A percentile compares a stretch with the other conserved stretches of the same genome.
Conservation (phyloP, 1,140 invertebrate species). For the Coptotermes formosanus region DNA sequence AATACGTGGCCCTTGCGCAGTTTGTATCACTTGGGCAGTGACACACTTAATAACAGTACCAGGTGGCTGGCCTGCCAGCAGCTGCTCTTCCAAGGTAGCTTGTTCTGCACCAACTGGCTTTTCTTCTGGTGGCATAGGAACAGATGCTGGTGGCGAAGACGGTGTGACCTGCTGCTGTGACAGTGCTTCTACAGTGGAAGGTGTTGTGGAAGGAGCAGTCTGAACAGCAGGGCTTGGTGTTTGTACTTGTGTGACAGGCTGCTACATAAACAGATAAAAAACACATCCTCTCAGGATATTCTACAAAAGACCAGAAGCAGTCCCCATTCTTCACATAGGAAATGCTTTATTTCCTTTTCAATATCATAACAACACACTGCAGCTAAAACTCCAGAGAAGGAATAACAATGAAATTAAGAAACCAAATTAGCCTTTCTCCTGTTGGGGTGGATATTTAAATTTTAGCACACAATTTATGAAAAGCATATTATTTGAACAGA, state of each 20-base stretch:
- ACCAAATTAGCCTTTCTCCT: too few species aligned
- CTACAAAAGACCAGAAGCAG: too few species aligned
- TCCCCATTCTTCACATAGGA: too few species aligned
- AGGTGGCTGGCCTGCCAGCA: conserved; percentile 72
- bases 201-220: not conserved
- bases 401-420: too few species aligned
- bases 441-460: too few species aligned
- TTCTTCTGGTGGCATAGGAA: not conserved
- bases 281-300: too few species aligned
- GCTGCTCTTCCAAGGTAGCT: conserved; percentile 33
- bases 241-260: not conserved
- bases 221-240: not conserved
- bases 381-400: too few species aligned
- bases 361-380: too few species aligned
- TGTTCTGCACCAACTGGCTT: conserved; percentile 7
- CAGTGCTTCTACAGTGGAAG: not conserved
- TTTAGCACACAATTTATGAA: too few species aligned
- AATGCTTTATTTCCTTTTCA: too few species aligned
- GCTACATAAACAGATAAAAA: not conserved
- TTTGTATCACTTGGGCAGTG: conserved; percentile 78
- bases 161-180: not conserved
- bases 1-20: conserved; percentile 76
- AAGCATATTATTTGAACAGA: too few species aligned
- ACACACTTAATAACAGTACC: conserved; percentile 86
- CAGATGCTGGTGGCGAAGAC: not conserved